Evolutionary conservation across 2,113 vertebrate genomes (phyloP).

Genomic region (Phainopepla nitens): DNA sequence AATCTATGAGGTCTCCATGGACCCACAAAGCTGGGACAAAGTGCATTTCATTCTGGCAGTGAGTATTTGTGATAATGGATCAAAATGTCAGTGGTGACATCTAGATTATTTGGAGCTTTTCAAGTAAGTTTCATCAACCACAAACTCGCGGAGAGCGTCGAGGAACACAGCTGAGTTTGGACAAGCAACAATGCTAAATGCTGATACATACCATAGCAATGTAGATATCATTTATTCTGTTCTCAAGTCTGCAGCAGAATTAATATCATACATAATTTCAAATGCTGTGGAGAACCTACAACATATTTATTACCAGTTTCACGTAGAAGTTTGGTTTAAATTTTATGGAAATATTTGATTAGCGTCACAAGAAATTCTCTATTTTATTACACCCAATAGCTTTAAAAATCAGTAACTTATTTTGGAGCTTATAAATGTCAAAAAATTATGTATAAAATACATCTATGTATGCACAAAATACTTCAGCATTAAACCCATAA

Average conservation of each 20-base stretch:
- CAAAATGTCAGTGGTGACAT: background rate
- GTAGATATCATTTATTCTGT: background rate
- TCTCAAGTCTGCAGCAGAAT: background rate
- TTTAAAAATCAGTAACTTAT: background rate
- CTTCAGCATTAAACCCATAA: background rate
- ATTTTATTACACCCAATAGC: background rate
- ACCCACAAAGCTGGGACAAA: background rate
- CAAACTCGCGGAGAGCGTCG: background rate
- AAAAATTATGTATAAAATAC: background rate
- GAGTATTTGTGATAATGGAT: background rate
- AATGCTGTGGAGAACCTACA: background rate
- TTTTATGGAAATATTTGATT: background rate
- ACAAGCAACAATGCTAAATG: background rate
- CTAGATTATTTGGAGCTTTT: background rate
- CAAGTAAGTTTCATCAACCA: fast-evolving
- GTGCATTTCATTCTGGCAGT: background rate
- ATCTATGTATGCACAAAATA: background rate
- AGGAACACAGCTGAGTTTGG: background rate
- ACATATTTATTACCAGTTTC: background rate
- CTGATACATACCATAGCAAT: background rate
- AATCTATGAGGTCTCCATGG: background rate
- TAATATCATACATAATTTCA: background rate
- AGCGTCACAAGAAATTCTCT: background rate
- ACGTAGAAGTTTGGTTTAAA: background rate
- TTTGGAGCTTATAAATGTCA: background rate